phyloP scores from a whole-genome alignment of 2,888 invertebrate species.

The Caenorhabditis sp. region DNA sequence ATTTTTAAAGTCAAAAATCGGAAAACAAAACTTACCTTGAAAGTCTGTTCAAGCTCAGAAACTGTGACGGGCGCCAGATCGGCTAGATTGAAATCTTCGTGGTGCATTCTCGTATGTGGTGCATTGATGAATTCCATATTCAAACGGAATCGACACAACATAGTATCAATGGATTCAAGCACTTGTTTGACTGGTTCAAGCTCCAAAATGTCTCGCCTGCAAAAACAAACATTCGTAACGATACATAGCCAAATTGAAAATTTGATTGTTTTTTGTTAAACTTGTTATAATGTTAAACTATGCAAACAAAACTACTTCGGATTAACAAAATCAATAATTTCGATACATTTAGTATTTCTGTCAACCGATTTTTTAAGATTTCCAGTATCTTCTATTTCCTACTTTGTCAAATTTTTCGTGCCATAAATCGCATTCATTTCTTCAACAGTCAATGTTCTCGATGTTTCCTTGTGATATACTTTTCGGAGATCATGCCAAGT shows the following conservation, averaged over 20 bases:
- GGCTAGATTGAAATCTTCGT: neutral
- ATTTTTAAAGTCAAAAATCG: neutral
- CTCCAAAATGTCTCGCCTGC: constrained; percentile 30
- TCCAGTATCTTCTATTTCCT: neutral
- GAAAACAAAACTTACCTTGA: neutral
- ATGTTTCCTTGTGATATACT: constrained; percentile 34
- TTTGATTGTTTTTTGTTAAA: no score
- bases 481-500: constrained; percentile 42
- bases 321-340: no score
- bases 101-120: neutral
- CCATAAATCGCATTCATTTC: constrained; percentile 35
- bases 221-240: no score
- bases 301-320: no score
- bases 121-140: neutral
- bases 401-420: constrained; percentile 31
- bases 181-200: constrained; percentile 20
- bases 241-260: no score
- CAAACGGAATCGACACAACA: constrained; percentile 27
- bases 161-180: constrained; percentile 23
- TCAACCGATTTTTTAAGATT: no score
- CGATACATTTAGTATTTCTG: no score
- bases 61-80: no score
- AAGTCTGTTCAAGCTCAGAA: no score
- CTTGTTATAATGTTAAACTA: no score
- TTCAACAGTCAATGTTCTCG: constrained; percentile 30